A percentile compares a stretch with the other conserved stretches of the same genome.
Conservation (phyloP, 2,113 vertebrate species). For the Mobula birostris region DNA sequence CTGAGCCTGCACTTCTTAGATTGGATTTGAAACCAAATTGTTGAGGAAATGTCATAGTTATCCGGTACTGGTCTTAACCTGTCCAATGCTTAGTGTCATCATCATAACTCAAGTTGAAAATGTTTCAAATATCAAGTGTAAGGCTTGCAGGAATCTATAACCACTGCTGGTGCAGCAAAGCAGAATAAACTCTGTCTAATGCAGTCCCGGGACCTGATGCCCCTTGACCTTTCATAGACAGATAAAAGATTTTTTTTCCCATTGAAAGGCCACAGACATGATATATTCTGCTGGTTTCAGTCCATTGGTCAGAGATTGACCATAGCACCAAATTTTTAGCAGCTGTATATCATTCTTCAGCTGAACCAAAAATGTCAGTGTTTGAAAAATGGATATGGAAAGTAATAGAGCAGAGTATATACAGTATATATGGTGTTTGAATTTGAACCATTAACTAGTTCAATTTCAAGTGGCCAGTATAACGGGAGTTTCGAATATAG, state of each 20-base stretch:
- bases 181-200: not conserved
- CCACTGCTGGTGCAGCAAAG: not conserved
- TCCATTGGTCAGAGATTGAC: slow-evolving; percentile 5
- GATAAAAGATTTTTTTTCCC: not conserved
- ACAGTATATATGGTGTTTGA: not conserved
- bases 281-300: not conserved
- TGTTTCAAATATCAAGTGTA: slow-evolving; percentile 10
- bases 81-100: slow-evolving; percentile 10
- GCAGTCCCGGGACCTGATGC: not conserved
- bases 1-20: slow-evolving; percentile 26
- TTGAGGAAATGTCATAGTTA: slow-evolving; percentile 30
- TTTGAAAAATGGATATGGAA: slow-evolving; percentile 4
- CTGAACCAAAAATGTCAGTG: not conserved
- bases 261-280: not conserved
- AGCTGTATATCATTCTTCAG: not conserved
- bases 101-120: slow-evolving; percentile 12
- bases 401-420: not conserved
- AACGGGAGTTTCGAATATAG: not conserved
- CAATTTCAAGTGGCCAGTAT: too few relatives aligned
- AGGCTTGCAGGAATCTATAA: not conserved
- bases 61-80: not conserved
- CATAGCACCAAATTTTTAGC: not conserved
- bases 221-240: not conserved
- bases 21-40: slow-evolving; percentile 25
- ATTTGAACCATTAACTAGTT: not conserved